Evolutionary conservation across 2,113 vertebrate species (phyloP).

Genomic region (Dendrocopos noguchii): DNA sequence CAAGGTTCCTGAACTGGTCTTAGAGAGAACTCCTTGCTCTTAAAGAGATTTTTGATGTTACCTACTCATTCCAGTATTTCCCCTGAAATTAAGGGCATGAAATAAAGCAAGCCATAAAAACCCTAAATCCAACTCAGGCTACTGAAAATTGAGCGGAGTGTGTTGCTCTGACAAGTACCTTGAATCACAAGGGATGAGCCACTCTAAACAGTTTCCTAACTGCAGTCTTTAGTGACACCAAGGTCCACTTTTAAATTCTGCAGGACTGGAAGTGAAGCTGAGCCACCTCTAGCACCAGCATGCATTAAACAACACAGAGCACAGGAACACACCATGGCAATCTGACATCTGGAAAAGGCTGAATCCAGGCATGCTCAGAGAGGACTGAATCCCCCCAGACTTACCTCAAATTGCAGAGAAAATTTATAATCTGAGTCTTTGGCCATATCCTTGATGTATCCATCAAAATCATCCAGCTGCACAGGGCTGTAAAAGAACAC

Average conservation of each 20-base stretch:
- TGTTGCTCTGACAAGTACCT: too few species aligned
- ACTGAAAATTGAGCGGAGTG: too few species aligned
- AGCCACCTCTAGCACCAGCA: background rate
- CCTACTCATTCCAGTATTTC: too few species aligned
- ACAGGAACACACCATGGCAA: background rate
- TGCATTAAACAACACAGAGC: background rate
- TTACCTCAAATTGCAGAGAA: constrained; percentile 97
- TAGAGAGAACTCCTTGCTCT: too few species aligned
- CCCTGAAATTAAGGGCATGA: too few species aligned
- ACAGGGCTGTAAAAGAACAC: constrained; percentile 81
- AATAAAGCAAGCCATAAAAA: too few species aligned
- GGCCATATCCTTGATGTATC: constrained; percentile 96
- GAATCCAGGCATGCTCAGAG: background rate
- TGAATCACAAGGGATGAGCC: too few species aligned
- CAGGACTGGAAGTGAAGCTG: background rate
- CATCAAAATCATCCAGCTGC: constrained; percentile 93
- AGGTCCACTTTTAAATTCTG: background rate
- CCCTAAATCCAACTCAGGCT: too few species aligned
- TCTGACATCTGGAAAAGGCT: background rate
- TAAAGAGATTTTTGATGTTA: too few species aligned
- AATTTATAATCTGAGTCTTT: constrained; percentile 98
- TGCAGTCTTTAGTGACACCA: too few species aligned
- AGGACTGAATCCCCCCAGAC: background rate
- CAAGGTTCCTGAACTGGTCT: too few species aligned
- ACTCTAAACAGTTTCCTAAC: too few species aligned